phyloP scores from a whole-genome alignment of 2,888 invertebrate genomes.

The Heliconius hortense region DNA sequence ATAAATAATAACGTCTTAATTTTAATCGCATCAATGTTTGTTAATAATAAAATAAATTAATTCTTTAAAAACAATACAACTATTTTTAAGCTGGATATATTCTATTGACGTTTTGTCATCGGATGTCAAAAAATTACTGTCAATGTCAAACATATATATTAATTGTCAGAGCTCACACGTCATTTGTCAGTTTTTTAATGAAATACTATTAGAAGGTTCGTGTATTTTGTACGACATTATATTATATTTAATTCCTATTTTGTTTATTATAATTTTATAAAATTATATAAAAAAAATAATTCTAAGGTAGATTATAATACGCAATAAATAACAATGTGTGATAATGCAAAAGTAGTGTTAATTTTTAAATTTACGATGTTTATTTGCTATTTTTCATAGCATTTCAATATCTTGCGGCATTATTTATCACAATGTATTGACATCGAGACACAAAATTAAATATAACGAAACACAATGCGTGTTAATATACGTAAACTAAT shows the following conservation, averaged over 20 bases:
- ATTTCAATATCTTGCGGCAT: slow-evolving; percentile 6
- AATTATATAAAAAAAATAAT: slow-evolving; percentile 3
- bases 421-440: slow-evolving; percentile 22
- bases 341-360: slow-evolving; percentile 7
- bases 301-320: background rate
- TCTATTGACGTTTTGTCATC: background rate
- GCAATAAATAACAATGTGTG: background rate
- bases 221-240: slow-evolving; percentile 14
- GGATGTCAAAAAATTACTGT: background rate
- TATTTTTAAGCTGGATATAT: background rate
- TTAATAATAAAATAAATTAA: background rate
- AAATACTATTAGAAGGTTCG: slow-evolving; percentile 10
- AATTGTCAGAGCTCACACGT: slow-evolving; percentile 5
- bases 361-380: slow-evolving; percentile 11
- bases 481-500: slow-evolving; percentile 64
- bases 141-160: slow-evolving; percentile 11
- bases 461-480: slow-evolving; percentile 60
- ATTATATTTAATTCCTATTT: slow-evolving; percentile 14
- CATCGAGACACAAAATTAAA: slow-evolving; percentile 15
- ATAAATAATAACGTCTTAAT: background rate
- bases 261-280: slow-evolving; percentile 14
- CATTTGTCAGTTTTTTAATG: slow-evolving; percentile 19
- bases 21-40: background rate
- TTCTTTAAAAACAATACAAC: background rate
- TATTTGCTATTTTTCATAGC: slow-evolving; percentile 10